Base-by-base conservation (phyloP, 1,140 invertebrate genomes). In the Anthonomus grandis region DNA sequence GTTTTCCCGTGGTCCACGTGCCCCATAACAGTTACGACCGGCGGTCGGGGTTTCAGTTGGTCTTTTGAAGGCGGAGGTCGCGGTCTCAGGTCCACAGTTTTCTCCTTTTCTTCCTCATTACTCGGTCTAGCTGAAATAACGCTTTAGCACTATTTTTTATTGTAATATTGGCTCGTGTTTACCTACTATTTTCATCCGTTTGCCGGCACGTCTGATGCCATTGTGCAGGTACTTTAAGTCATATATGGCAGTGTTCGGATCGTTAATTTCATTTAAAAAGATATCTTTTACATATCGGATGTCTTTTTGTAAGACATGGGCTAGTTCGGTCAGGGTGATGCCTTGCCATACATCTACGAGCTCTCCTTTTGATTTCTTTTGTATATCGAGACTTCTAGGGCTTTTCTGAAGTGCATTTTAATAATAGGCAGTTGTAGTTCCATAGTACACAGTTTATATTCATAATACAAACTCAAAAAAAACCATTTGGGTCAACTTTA, bases 1-100 rank as follows among this genome's bases (percentile, higher is more conserved):
- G 97, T 99, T 83, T 99, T 99, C 1, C 96, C 96, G 79, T 99
- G 97, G 82, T 99, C 97, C 2, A 99, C 95, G 77, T 99, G 97
- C 0, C 97, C 97, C 96, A 99, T 98, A 12, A 99, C 92, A 3
- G 96, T 96, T 1, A 99, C 94, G 2, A 98, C 87, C 0, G 95
- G 93, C 19, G 89, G 86, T 21, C 94, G 78, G 6, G 77, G 76
- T 36, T 82, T 80, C 9, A 94, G 71, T 27, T 79, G 74, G 0
- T 79, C 74, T 22, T 85, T 74, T 13, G 88, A 79, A 0, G 87
- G 83, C 0, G 84, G 83, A 39, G 75, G 9, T 38, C 67, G 52
- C 27, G 70, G 70, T 57, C 55, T 66, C 12, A 66, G 52, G 63
- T 72, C 70, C 60, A 48, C 57, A 19, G 66, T 65, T 38, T 63